A percentile compares a stretch with the other conserved stretches of the same genome.
Evolutionary conservation across 2,888 invertebrate species (phyloP).

Genomic region (Congeria kusceri): DNA sequence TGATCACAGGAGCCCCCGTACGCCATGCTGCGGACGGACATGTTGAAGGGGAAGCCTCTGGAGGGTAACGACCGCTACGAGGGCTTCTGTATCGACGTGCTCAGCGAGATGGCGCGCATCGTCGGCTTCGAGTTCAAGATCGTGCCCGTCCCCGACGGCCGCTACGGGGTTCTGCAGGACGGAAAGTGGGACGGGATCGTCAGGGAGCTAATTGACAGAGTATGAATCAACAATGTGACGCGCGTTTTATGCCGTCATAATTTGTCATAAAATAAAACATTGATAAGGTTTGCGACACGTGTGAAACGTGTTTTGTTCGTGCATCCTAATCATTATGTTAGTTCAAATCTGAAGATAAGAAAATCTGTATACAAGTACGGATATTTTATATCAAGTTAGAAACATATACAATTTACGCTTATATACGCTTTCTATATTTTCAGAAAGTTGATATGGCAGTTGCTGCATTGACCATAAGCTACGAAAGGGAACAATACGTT

Average conservation of each 20-base stretch:
- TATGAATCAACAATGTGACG: constrained; percentile 41
- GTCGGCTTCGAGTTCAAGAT: constrained; percentile 92
- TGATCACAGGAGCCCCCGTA: constrained; percentile 85
- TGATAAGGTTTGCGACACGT: no score
- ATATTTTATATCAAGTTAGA: no score
- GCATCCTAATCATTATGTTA: no score
- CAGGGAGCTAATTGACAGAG: constrained; percentile 86
- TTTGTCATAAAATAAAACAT: no score
- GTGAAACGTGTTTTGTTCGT: no score
- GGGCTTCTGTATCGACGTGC: constrained; percentile 93
- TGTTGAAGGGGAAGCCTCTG: constrained; percentile 81
- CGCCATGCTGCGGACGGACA: constrained; percentile 81
- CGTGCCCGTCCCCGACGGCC: constrained; percentile 84
- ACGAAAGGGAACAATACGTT: constrained; percentile 92
- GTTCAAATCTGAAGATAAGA: no score
- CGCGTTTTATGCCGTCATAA: no score
- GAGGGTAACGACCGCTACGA: constrained; percentile 90
- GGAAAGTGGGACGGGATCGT: constrained; percentile 87
- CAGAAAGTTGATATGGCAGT: constrained; percentile 90
- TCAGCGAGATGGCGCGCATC: constrained; percentile 91
- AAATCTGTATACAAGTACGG: no score
- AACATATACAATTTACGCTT: no score
- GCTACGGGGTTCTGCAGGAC: constrained; percentile 86
- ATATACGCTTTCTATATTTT: constrained; percentile 30
- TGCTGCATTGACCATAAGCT: constrained; percentile 98